phyloP scores from a whole-genome alignment of 2,888 invertebrate genomes.

The Cristatella mucedo region DNA sequence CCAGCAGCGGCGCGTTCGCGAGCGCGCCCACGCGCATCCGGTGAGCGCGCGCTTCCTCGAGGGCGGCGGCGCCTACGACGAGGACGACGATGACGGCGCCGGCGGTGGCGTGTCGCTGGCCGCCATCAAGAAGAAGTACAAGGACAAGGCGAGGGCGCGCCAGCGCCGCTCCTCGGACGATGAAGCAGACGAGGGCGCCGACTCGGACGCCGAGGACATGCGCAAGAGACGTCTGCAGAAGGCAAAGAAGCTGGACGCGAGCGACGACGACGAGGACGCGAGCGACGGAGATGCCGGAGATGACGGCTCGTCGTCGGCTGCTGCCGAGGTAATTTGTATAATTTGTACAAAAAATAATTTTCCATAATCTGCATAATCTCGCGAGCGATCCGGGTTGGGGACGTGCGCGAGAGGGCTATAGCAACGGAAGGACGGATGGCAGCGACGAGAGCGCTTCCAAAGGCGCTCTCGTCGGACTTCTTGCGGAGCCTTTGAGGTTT shows the following conservation, averaged over 20 bases:
- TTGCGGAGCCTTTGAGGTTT: no score
- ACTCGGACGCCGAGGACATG: conserved; percentile 22
- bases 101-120: conserved; percentile 77
- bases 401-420: no score
- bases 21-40: conserved; percentile 37
- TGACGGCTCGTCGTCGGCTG: no score
- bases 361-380: no score
- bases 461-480: no score
- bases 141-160: conserved; percentile 34
- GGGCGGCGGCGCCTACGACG: conserved; percentile 46
- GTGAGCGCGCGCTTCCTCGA: conserved; percentile 44
- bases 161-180: conserved; percentile 67
- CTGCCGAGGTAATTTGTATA: no score
- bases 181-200: conserved; percentile 36
- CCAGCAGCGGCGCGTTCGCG: conserved; percentile 46
- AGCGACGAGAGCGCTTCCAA: no score
- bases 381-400: no score
- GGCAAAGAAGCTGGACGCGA: conserved; percentile 26
- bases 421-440: no score
- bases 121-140: conserved; percentile 86
- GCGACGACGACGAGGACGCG: conserved; percentile 23
- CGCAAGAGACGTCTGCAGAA: conserved; percentile 22
- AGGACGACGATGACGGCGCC: conserved; percentile 77
- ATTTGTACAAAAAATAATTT: no score
- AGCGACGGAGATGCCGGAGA: no score